Evolutionary conservation across 2,797 vertebrate genomes (phyloP).

Genomic region (Enteromius treurensis): DNA sequence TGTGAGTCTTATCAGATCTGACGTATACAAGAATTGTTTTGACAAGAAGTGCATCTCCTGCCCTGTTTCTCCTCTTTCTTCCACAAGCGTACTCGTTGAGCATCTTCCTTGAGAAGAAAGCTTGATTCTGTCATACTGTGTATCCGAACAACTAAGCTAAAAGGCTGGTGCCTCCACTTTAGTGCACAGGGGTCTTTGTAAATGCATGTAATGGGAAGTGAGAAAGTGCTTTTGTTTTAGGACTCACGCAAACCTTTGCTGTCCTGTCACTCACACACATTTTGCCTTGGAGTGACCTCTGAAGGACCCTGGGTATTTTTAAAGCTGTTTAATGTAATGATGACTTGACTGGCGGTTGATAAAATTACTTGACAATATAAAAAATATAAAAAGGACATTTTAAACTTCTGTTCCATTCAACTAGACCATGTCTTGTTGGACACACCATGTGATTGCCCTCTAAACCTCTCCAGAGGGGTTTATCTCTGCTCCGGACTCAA

Average conservation of each 20-base stretch:
- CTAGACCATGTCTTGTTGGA: neutral
- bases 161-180: slow-evolving; percentile 17
- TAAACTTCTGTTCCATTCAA: neutral
- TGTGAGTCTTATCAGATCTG: slow-evolving; percentile 34
- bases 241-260: neutral
- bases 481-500: neutral
- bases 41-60: slow-evolving; percentile 11
- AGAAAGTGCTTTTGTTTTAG: slow-evolving; percentile 7
- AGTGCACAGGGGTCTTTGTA: slow-evolving; percentile 1
- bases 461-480: neutral
- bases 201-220: slow-evolving; percentile 16
- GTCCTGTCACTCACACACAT: neutral
- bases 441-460: neutral
- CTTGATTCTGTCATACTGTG: slow-evolving; percentile 27
- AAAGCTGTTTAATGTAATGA: neutral
- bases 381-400: neutral
- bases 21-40: slow-evolving; percentile 36
- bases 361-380: neutral
- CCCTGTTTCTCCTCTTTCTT: slow-evolving; percentile 30
- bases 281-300: neutral
- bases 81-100: neutral
- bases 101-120: slow-evolving; percentile 33
- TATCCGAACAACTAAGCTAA: slow-evolving; percentile 18
- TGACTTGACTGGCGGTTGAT: neutral
- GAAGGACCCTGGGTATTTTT: neutral